Evolutionary conservation across 2,113 vertebrate genomes (phyloP), one percentile per base, ranked within the genome.

Genomic region (Eurypyga helias): DNA sequence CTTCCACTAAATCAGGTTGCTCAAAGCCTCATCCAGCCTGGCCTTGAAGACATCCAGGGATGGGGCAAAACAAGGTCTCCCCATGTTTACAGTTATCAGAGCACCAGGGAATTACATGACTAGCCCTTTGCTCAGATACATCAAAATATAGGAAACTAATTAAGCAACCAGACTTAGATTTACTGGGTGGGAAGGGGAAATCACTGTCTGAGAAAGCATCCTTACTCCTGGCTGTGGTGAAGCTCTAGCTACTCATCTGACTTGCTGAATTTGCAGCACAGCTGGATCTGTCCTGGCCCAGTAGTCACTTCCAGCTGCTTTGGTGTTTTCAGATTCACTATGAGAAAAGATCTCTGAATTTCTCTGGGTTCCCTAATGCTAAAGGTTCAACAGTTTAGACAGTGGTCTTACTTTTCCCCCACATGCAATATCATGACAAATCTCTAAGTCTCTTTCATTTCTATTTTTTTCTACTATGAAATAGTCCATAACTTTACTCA

Each of bases 191-290:
- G 31, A 87, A 83, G 34, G 19, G 26, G 16, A 61, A 88, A 83
- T 13, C 8, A 0, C 20, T 57, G 18, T 8, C 33, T 55, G 43
- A 72, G 46, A 65, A 83, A 71, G 16, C 20, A 48, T 18, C 51
- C 0, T 0, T 20, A 62, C 2, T 75, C 31, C 29, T 51, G 45
- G 23, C 7, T 71, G 15, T 18, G 14, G 8, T 85, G 13, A 28
- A 57, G 7, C 21, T 46, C 48, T 20, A 38, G 12, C 6, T 89
- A 41, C 41, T 48, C 23, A 21, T 70, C 45, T 83, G 49, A 62
- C 16, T 6, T n/a, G 29, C 55, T 72, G 12, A 61, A 77, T 65
- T 69, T 61, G 25, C n/a, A 69, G 14, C 20, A 52, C 21, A 87
- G 31, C 13, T 69, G 14, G 26, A 57, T 80, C 34, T 73, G n/a